Conservation (phyloP, 2,113 vertebrate species). For the Takifugu bimaculatus region DNA sequence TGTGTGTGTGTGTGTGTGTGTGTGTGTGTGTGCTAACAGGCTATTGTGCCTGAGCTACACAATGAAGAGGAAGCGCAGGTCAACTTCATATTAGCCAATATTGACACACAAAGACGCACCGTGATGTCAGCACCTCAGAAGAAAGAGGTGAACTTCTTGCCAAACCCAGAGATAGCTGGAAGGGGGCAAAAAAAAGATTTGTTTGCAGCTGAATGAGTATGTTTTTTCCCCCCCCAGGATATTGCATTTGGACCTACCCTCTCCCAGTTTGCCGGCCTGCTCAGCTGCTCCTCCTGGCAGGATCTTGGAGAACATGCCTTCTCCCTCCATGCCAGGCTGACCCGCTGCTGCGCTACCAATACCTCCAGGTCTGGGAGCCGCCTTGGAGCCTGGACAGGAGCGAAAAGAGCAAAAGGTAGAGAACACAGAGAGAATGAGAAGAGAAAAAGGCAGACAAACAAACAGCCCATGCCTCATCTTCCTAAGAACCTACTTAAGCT, state of each 20-base stretch:
- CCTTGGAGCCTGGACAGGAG: constrained; percentile 77
- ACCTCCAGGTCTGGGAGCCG: constrained; percentile 72
- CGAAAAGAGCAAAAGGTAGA: background rate
- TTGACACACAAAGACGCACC: constrained; percentile 63
- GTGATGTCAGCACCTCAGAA: constrained; percentile 82
- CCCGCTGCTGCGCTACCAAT: constrained; percentile 73
- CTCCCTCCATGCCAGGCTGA: constrained; percentile 84
- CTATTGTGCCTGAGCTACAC: too few species aligned
- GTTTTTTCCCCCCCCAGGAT: background rate
- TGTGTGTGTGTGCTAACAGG: too few species aligned
- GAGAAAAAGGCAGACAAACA: background rate
- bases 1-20: too few species aligned
- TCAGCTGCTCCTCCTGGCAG: constrained; percentile 91
- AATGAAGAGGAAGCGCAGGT: background rate
- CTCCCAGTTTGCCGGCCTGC: constrained; percentile 96
- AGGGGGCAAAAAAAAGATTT: constrained; percentile 7
- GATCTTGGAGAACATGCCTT: constrained; percentile 91
- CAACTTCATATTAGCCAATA: background rate
- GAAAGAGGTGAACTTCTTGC: constrained; percentile 98
- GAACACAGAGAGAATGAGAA: background rate
- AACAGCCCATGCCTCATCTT: background rate
- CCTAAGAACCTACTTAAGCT: too few species aligned
- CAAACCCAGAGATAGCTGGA: constrained; percentile 91
- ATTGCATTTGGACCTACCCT: constrained; percentile 77
- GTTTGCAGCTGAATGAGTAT: too few species aligned